A percentile compares a stretch with the other conserved stretches of the same genome.
Conservation (phyloP, 1,140 invertebrate species). For the Leptestheria dahalacensis region DNA sequence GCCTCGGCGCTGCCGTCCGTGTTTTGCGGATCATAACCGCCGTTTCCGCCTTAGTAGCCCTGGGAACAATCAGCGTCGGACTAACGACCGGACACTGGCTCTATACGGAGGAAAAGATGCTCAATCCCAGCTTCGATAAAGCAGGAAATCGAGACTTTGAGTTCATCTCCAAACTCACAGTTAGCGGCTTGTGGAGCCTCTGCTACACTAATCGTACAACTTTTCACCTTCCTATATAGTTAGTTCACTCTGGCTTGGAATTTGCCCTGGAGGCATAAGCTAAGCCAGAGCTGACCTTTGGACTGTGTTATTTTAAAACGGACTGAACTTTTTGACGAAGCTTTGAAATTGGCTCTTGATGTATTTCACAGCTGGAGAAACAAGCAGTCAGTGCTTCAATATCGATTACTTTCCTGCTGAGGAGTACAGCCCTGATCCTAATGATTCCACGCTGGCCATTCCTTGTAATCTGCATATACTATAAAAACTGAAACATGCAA, state of each 20-base stretch:
- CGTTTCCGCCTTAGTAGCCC: conserved; percentile 41
- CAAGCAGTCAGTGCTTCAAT: conserved; percentile 42
- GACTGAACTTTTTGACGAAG: too few relatives aligned
- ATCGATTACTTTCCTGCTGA: conserved; percentile 74
- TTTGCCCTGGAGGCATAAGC: too few relatives aligned
- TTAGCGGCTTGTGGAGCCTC: conserved; percentile 50
- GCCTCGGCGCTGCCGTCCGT: conserved; percentile 38
- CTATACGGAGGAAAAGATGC: conserved; percentile 50
- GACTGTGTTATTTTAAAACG: too few relatives aligned
- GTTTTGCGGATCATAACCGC: conserved; percentile 48
- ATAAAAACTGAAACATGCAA: conserved; percentile 6
- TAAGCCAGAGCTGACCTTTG: too few relatives aligned
- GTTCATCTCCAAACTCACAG: conserved; percentile 45
- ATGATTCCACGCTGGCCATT: conserved; percentile 73
- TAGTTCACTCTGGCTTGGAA: too few relatives aligned
- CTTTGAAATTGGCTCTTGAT: too few relatives aligned
- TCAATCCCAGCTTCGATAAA: conserved; percentile 43
- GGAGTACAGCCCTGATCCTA: conserved; percentile 65
- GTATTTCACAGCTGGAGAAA: conserved; percentile 24
- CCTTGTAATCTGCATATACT: conserved; percentile 84
- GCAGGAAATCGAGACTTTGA: conserved; percentile 37
- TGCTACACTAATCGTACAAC: conserved; percentile 54
- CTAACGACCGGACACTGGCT: conserved; percentile 53
- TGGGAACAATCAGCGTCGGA: conserved; percentile 43
- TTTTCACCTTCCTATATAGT: too few relatives aligned